Percentiles rank a stretch among this genome's conserved stretches.
Evolutionary conservation across 2,113 vertebrate genomes (phyloP).

Genomic region (Camelus dromedarius): DNA sequence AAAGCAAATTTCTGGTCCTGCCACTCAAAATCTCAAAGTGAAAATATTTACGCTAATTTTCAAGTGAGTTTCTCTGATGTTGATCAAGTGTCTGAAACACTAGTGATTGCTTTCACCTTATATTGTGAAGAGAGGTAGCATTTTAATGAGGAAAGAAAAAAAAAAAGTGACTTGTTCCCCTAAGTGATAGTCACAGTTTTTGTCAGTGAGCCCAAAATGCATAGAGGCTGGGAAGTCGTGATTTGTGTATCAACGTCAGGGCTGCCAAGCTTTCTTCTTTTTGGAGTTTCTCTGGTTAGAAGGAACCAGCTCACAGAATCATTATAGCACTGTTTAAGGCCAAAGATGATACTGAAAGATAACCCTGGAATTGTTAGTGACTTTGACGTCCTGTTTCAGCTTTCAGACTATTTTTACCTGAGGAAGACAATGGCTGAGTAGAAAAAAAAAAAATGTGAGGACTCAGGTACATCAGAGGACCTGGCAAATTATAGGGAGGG

Average conservation of each 20-base stretch:
- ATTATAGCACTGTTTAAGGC: not conserved
- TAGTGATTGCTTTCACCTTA: constrained; percentile 31
- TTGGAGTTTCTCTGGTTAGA: not conserved
- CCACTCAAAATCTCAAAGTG: constrained; percentile 47
- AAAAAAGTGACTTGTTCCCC: constrained; percentile 32
- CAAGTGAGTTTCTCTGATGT: constrained; percentile 48
- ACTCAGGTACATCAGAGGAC: not conserved
- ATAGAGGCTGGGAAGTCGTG: not conserved
- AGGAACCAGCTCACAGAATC: not conserved
- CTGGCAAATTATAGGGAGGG: not conserved
- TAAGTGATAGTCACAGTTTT: constrained; percentile 49
- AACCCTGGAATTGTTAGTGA: not conserved
- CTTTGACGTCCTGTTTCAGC: not conserved
- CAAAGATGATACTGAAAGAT: not conserved
- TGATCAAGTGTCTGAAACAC: constrained; percentile 43
- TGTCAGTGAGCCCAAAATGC: not conserved
- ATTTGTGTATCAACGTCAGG: not conserved
- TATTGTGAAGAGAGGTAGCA: constrained; percentile 12
- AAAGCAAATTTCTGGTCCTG: constrained; percentile 53
- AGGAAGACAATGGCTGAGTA: not conserved
- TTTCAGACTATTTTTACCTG: not conserved
- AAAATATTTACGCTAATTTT: constrained; percentile 76
- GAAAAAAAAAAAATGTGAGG: not conserved
- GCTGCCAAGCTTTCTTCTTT: not conserved
- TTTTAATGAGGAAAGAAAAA: constrained; percentile 67